Conservation (phyloP, 1,140 invertebrate species). For the Odontomachus brunneus region DNA sequence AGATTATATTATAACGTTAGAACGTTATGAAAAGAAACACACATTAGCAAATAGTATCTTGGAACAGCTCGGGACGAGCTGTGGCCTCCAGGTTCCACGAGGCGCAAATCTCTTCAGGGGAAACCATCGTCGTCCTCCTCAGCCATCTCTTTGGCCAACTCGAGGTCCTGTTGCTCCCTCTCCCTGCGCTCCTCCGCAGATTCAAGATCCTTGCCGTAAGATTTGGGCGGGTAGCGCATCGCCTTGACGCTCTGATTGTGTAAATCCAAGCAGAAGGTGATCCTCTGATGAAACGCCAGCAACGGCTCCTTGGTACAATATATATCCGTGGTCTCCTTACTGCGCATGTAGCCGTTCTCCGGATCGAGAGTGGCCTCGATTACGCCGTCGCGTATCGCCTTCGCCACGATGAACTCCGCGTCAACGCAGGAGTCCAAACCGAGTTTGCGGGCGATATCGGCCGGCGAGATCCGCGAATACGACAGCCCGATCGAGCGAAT, state of each 20-base stretch:
- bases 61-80: too few species aligned
- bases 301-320: constrained; percentile 99
- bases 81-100: neutral
- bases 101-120: constrained; percentile 82
- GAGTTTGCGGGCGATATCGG: constrained; percentile 97
- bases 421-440: constrained; percentile 97
- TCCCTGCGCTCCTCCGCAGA: constrained; percentile 98
- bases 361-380: constrained; percentile 99
- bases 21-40: constrained; percentile 18
- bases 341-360: constrained; percentile 98
- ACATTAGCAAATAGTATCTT: neutral
- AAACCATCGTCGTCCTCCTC: constrained; percentile 99
- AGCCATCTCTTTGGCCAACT: constrained; percentile 99
- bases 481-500: constrained; percentile 98
- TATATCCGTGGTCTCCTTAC: constrained; percentile 98
- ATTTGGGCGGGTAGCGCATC: constrained; percentile 99
- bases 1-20: too few species aligned
- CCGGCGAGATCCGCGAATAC: constrained; percentile 98
- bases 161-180: constrained; percentile 98
- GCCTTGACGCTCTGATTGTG: constrained; percentile 99
- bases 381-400: constrained; percentile 99
- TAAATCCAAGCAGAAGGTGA: constrained; percentile 98
- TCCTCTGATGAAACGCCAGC: constrained; percentile 98
- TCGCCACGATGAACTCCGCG: constrained; percentile 99
- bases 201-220: constrained; percentile 99